phyloP scores from a whole-genome alignment of 2,113 vertebrate species.

The Ictidomys tridecemlineatus region DNA sequence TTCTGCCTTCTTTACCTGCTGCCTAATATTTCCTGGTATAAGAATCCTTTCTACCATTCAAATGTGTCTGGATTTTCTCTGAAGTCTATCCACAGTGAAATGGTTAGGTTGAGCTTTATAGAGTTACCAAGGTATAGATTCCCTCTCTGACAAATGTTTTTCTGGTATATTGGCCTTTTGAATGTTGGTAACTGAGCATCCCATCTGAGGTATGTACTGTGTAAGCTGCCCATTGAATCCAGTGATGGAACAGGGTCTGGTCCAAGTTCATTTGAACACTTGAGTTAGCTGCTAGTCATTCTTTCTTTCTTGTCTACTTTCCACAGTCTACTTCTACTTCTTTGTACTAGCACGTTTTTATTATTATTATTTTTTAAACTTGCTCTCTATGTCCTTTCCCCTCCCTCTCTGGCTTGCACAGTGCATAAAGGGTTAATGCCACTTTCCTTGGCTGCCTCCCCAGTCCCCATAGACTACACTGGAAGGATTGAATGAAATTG shows the following conservation, averaged over 20 bases:
- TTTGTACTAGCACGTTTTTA: no score
- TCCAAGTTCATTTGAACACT: neutral
- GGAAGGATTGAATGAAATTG: slow-evolving; percentile 91
- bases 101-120: neutral
- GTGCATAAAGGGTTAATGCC: slow-evolving; percentile 84
- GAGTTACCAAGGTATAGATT: neutral
- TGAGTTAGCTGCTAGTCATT: accelerated
- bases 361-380: neutral
- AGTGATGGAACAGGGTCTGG: neutral
- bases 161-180: neutral
- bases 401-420: neutral
- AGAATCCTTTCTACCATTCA: neutral
- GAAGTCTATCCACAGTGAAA: neutral
- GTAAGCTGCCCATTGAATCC: neutral
- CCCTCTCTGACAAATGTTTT: neutral
- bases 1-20: neutral
- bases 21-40: neutral
- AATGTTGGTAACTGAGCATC: accelerated
- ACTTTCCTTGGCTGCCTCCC: slow-evolving; percentile 82
- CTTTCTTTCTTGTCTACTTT: neutral
- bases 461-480: slow-evolving; percentile 88
- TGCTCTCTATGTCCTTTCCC: neutral
- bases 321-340: neutral
- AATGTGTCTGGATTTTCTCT: neutral
- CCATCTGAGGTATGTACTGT: accelerated